Percentiles rank a stretch among this genome's conserved stretches.
phyloP scores from a whole-genome alignment of 2,888 invertebrate genomes.

The Carpatolechia fugitivella region DNA sequence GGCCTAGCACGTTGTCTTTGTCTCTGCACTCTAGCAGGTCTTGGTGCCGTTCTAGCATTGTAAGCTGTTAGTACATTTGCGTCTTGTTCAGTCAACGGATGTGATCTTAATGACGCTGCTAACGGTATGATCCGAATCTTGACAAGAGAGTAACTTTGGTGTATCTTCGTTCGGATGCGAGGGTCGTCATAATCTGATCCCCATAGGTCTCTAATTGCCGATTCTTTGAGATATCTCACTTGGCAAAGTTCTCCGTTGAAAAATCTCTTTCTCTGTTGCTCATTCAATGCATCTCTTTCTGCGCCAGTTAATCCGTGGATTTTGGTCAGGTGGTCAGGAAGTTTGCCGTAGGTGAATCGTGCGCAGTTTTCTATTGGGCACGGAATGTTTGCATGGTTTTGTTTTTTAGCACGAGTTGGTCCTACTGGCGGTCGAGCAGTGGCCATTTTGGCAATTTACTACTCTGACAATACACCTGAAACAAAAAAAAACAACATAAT shows the following conservation, averaged over 20 bases:
- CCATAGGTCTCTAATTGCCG: conserved; percentile 75
- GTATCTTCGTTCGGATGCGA: conserved; percentile 68
- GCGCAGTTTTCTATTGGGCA: conserved; percentile 77
- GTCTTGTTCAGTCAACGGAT: conserved; percentile 73
- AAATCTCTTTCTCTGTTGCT: conserved; percentile 73
- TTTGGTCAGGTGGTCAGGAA: conserved; percentile 74
- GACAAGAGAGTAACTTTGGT: conserved; percentile 71
- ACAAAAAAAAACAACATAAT: conserved; percentile 18
- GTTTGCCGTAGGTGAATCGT: conserved; percentile 73
- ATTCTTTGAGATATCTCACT: conserved; percentile 72
- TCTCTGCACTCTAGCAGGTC: conserved; percentile 61
- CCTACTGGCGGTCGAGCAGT: conserved; percentile 46
- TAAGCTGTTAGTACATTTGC: conserved; percentile 75
- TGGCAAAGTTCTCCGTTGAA: conserved; percentile 78
- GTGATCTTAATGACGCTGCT: conserved; percentile 66
- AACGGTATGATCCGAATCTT: conserved; percentile 74
- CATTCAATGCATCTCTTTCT: conserved; percentile 71
- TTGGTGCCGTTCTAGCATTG: conserved; percentile 71
- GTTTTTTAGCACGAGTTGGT: conserved; percentile 67
- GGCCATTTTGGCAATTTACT: conserved; percentile 39
- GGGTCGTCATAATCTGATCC: conserved; percentile 73
- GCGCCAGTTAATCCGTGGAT: conserved; percentile 72
- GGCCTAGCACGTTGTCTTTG: conserved; percentile 59
- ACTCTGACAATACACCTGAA: conserved; percentile 31
- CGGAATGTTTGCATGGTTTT: conserved; percentile 76